Base-by-base conservation (phyloP, 2,888 invertebrate species). In the Parnassius mnemosyne region DNA sequence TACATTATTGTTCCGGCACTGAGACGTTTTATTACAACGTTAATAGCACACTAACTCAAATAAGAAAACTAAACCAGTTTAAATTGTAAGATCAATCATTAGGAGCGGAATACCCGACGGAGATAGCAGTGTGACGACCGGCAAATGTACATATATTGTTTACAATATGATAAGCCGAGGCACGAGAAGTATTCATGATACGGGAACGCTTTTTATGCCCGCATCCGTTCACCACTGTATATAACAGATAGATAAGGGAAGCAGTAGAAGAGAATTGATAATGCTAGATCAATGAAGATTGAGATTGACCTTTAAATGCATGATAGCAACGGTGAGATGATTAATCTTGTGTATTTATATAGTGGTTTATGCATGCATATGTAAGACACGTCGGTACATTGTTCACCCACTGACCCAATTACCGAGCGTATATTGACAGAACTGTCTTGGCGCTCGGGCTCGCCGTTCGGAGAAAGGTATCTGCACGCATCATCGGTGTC, bases 381-480 rank as follows among this genome's bases (percentile, higher is more conserved):
- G 75, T 75, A 68, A 69, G 73, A 77, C 13, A 49, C n/a, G 13
- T 49, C 49, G 49, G 49, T 49, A 49, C 79, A 85, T 85, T 87
- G 87, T 87, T 83, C 81, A 77, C 84, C 91, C 76, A 89, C 85
- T 91, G 78, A 89, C 91, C 91, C 79, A 84, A 84, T 89, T 91
- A 84, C 82, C 81, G 77, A 76, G 77, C 77, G 78, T 84, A 82
- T 85, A 88, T 85, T 89, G 88, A 87, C 89, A 87, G 87, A 88
- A 81, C 78, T 82, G 83, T 87, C 85, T 89, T 88, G 89, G 87
- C 89, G 78, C 76, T 74, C 69, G 75, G 78, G 78, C 84, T 81
- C 80, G 73, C 69, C 68, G 71, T 72, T 76, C 75, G 76, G 79
- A 81, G 79, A 84, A 80, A 79, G 78, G 76, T 75, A 70, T 73